Base-by-base conservation (phyloP, 2,797 vertebrate genomes). In the Enteromius thamalakanensis region DNA sequence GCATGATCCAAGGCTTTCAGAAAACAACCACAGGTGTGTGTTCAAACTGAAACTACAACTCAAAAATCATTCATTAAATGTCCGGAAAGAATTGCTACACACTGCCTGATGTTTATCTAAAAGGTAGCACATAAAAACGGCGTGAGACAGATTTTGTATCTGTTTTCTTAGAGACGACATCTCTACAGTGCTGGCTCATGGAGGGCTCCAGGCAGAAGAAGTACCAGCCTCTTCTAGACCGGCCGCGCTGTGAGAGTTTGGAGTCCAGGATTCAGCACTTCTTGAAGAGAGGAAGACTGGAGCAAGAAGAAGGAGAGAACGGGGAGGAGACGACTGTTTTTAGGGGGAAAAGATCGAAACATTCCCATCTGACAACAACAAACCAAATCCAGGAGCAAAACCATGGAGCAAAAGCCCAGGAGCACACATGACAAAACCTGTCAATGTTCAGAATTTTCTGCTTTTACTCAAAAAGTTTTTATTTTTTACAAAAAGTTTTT, bases 211-310 rank as follows among this genome's bases (percentile, higher is more conserved):
- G 91, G 86, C 95, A 94, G 58, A 96, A 90, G 12, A 96, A 93
- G 11, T 99, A 99, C 90, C 94, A 94, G 6, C 96, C 95, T 0
- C 85, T 99, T 80, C 92, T 99, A 90, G 93, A 97, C 70, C 96
- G 98, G 1, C 97, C 96, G 0, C 92, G 94, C 76, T 98, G 98
- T 34, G 95, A 98, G 91, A 97, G 96, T 76, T 90, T 99, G 90
- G 97, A 99, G 90, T 96, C 96, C 4, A 93, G 96, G 69, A 98
- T 98, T 83, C 93, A 95, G 55, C 97, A 97, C 85, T 98, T 96
- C 74, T 95, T 97, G 67, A 95, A 93, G 29, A 94, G 96, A 90
- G 97, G 98, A 55, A 70, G 94, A 71, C 90, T 95, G 76, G 94
- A 88, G 53, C 91, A 92, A 0, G 91, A 93, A 83, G 91, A 93